A percentile compares a stretch with the other conserved stretches of the same genome.
These are phyloP conservation scores for Xestia ashworthii DNA, from an alignment of 2,888 invertebrate genomes.

Conservation along the genomic window DNA sequence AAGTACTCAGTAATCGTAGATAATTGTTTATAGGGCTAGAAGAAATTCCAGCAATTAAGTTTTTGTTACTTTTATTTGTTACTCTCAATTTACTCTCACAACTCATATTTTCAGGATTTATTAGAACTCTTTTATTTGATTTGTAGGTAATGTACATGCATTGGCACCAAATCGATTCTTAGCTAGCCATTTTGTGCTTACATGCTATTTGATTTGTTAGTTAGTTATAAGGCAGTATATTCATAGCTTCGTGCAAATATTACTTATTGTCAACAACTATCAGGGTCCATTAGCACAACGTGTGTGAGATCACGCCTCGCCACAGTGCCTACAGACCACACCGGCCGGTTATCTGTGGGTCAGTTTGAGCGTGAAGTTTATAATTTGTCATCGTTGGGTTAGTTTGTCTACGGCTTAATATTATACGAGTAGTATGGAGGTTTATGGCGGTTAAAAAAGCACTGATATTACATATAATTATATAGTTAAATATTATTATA, in stretches of 20 bases:
- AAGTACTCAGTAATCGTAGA: not conserved
- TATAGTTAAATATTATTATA: no score
- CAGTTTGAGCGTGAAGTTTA: conserved; percentile 5
- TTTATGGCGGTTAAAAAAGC: not conserved
- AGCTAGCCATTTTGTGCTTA: not conserved
- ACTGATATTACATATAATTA: not conserved
- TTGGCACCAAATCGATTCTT: not conserved
- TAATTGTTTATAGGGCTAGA: not conserved
- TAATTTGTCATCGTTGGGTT: not conserved
- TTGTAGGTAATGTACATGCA: not conserved
- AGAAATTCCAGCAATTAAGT: not conserved
- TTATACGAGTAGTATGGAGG: not conserved
- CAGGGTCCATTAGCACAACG: conserved; percentile 5
- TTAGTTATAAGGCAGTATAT: conserved; percentile 20
- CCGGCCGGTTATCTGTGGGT: not conserved
- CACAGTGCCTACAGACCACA: not conserved
- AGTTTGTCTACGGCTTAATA: conserved; percentile 7
- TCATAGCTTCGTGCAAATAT: conserved; percentile 34
- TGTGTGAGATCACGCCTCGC: not conserved
- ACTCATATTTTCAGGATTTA: not conserved
- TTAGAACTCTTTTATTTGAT: not conserved
- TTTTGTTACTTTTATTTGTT: not conserved
- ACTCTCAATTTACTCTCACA: not conserved
- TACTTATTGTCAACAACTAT: conserved; percentile 21
- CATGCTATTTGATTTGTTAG: not conserved